Evolutionary conservation across 2,888 invertebrate species (phyloP), one percentile per base, ranked within the genome.

Genomic region (Ceraclea dissimilis): DNA sequence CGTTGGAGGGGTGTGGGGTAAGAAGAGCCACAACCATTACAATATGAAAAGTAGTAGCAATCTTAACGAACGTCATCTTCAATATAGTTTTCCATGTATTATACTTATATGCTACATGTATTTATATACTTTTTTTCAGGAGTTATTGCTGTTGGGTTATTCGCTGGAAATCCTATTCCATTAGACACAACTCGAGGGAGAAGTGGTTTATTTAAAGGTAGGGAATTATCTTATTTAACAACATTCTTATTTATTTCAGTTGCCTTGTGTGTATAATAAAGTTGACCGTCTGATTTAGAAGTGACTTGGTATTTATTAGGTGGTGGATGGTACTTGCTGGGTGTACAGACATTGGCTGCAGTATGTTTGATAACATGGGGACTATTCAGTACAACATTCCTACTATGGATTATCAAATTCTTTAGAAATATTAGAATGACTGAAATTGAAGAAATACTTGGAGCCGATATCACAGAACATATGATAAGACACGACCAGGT

Each of bases 391-490:
- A 90, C 93, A 0, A 79, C 87, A 65, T 64, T 82, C 1, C 68
- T 94, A 8, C 78, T 95, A 21, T 92, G 88, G 84, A 73, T 85
- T 26, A 85, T 93, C 17, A 84, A 93, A 69, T 83, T 82, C 69
- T 72, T 91, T 17, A 74, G 92, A 64, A 86, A 89, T 0, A 90
- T 95, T 59, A 80, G 95, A 13, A 91, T 94, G 92, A 83, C 85
- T 55, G 82, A 86, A 0, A 85, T 90, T 65, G 89, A 91, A 51
- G 94, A 95, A 71, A 73, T 93, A 48, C 73, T 94, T 13, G 94
- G 94, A 0, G 93, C 94, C 1, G 94, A 95, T 73, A 76, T 93
- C 31, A 86, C 88, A 2, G 94, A 95, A 67, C 94, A 95, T 69
- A 80, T 83, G 62, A 85, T 93, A 47, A 79, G 86, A 49, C 90